Evolutionary conservation across 92 coral and sea anemone genomes (phyloP), one percentile per base, ranked within the genome.

Genomic region (Virgularia gustaviana): DNA sequence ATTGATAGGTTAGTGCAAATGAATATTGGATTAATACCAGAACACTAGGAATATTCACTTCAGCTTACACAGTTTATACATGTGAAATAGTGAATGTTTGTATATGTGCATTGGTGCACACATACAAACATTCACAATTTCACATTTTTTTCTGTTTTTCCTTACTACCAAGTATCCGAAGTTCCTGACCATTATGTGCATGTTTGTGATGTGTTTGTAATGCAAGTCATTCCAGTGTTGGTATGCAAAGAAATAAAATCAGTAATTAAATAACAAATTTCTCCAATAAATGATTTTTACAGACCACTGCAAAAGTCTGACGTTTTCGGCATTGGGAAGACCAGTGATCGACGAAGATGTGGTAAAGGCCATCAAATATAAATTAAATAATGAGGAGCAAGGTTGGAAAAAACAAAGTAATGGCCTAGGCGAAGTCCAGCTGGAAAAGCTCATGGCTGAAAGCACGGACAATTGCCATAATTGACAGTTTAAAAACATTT

Each of bases 311-410:
- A 60, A 34, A 29, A 32, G 22, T 33, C 24, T 60, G 22, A 32
- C 13, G 25, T 60, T 30, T n/a, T 6, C 22, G 1, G 27, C 12
- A 22, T 13, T 60, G 45, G 23, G 9, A 3, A 16, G 67, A 13
- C 36, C 33, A 33, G 67, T 60, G 13, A 33, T 33, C 36, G 67
- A 60, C 33, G 67, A 60, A 13, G 67, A 60, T 36, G 19, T 60
- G 33, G 44, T 60, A 34, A 60, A 60, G 24, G 67, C 67, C 0
- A 60, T 60, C 0, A 60, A 60, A 15, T 60, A 4, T 29, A 60
- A 60, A 60, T 29, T 60, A 13, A 58, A 58, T 18, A 60, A 60
- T 60, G 67, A 60, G 47, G 44, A 60, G 27, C 44, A 60, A 45
- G 67, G 42, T 3, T 60, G 67, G 67, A 60, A 60, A 29, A 60